Conservation (phyloP, 1,140 invertebrate species). For the Myzus persicae region DNA sequence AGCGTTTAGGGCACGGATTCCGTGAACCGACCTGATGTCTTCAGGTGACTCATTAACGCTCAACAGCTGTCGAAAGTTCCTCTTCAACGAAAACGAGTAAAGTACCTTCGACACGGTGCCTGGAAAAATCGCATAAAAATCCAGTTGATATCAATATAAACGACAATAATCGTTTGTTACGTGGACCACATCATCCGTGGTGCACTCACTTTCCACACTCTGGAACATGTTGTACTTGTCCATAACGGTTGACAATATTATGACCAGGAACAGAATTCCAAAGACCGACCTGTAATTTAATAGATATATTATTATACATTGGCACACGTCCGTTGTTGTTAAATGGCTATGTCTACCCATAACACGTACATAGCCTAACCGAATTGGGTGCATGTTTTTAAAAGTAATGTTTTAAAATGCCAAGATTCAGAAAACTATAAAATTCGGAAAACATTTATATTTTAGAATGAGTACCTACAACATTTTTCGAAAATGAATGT, state of each 20-base stretch:
- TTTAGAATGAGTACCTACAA: background rate
- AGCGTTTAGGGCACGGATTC: slow-evolving; percentile 74
- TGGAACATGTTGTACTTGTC: background rate
- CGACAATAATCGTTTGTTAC: background rate
- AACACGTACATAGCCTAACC: background rate
- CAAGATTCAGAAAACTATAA: background rate
- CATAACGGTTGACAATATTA: background rate
- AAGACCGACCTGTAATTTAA: background rate
- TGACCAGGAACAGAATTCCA: background rate
- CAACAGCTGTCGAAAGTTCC: slow-evolving; percentile 69
- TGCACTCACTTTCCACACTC: background rate
- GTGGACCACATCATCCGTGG: background rate
- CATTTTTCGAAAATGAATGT: background rate
- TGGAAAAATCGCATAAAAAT: slow-evolving; percentile 59
- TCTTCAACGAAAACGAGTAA: slow-evolving; percentile 72
- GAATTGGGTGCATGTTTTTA: background rate
- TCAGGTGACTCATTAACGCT: slow-evolving; percentile 68
- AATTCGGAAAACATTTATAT: background rate
- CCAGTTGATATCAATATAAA: background rate
- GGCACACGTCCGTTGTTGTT: background rate
- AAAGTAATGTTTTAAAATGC: background rate
- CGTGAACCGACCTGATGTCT: slow-evolving; percentile 74
- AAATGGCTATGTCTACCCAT: background rate
- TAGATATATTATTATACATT: background rate
- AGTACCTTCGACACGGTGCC: slow-evolving; percentile 66